A percentile compares a stretch with the other conserved stretches of the same genome.
Conservation (phyloP, 2,113 vertebrate species). For the Polypterus senegalus region DNA sequence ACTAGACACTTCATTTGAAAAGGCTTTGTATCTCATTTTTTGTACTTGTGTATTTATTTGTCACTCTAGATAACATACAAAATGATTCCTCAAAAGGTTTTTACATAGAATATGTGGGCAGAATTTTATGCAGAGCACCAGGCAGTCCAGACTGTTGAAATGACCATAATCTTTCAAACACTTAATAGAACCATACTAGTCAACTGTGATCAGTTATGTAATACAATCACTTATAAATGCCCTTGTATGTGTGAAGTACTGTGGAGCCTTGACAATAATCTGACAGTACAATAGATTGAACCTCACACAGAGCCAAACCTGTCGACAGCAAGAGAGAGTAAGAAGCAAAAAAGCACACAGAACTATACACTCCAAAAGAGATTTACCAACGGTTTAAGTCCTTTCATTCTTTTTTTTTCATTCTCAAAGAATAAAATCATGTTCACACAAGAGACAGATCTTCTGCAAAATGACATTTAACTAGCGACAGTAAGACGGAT, state of each 20-base stretch:
- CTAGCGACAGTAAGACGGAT: not conserved
- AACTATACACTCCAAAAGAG: not conserved
- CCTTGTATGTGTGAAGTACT: slow-evolving; percentile 5
- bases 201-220: slow-evolving; percentile 8
- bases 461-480: not conserved
- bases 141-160: slow-evolving; percentile 1
- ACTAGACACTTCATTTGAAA: no score
- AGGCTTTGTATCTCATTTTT: not conserved
- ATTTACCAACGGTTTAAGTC: not conserved
- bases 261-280: slow-evolving; percentile 8
- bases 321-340: slow-evolving; percentile 3
- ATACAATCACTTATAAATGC: slow-evolving; percentile 4
- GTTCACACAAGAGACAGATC: not conserved
- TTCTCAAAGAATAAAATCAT: not conserved
- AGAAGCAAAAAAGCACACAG: slow-evolving; percentile 1
- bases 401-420: not conserved
- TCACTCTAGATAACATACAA: not conserved
- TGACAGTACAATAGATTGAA: slow-evolving; percentile 9
- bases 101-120: not conserved
- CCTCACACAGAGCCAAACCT: slow-evolving; percentile 5
- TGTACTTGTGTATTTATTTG: not conserved
- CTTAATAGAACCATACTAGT: slow-evolving; percentile 7
- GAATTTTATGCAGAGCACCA: slow-evolving; percentile 1
- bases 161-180: slow-evolving; percentile 5
- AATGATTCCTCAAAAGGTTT: not conserved